A percentile compares a stretch with the other conserved stretches of the same genome.
phyloP scores from a whole-genome alignment of 1,140 invertebrate genomes.

The Pollicipes pollicipes region DNA sequence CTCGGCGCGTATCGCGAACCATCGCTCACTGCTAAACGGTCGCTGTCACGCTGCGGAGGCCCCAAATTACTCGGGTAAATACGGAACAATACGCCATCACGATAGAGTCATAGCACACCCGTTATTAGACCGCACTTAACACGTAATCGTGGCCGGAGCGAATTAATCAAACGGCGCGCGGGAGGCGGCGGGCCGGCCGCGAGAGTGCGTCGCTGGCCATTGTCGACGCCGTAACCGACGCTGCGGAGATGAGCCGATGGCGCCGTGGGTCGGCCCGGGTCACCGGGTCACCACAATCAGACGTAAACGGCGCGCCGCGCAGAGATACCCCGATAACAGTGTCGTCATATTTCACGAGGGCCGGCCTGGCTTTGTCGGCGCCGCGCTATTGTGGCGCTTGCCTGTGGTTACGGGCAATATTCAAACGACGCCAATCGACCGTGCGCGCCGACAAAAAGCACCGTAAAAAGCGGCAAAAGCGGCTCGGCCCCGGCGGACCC shows the following conservation, averaged over 20 bases:
- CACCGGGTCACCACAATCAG: not conserved
- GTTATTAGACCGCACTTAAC: not conserved
- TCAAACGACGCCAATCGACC: not conserved
- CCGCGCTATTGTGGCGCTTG: not conserved
- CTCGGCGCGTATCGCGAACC: too few species aligned
- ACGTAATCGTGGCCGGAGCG: not conserved
- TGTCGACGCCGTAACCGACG: not conserved
- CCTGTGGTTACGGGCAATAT: not conserved
- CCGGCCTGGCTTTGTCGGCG: not conserved
- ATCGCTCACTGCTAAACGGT: not conserved
- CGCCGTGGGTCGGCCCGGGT: not conserved
- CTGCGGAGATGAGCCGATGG: not conserved
- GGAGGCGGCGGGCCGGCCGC: too few species aligned
- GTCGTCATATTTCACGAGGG: not conserved
- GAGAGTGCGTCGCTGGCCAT: not conserved
- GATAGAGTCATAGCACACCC: not conserved
- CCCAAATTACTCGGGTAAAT: not conserved
- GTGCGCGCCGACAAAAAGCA: not conserved
- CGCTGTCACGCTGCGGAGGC: not conserved
- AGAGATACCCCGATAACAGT: not conserved
- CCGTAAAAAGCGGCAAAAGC: not conserved
- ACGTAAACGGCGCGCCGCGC: not conserved
- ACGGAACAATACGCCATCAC: conserved; percentile 1
- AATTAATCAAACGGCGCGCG: not conserved
- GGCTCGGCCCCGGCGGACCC: too few species aligned